Conservation (phyloP, 2,113 vertebrate genomes). For the Dipodomys merriami region DNA sequence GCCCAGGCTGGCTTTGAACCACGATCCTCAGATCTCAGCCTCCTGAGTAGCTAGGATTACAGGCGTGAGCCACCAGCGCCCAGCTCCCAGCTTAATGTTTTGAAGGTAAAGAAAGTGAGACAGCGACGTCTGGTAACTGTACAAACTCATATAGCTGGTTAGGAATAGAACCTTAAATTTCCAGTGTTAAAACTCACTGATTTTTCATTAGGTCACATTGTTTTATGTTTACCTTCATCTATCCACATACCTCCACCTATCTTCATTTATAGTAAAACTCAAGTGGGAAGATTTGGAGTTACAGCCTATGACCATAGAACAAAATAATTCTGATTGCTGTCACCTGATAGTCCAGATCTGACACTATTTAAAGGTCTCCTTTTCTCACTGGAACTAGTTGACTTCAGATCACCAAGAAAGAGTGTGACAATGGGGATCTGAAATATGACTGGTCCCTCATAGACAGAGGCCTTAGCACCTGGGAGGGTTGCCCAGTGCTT, state of each 20-base stretch:
- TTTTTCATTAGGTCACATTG: not conserved
- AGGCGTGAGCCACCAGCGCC: no score
- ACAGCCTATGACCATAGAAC: not conserved
- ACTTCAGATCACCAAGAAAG: not conserved
- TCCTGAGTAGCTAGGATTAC: no score
- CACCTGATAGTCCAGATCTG: not conserved
- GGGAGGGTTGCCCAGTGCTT: not conserved
- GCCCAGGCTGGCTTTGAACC: no score
- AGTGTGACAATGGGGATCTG: not conserved
- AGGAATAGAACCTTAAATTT: not conserved
- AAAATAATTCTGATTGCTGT: not conserved
- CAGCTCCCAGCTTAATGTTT: not conserved
- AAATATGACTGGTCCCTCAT: not conserved
- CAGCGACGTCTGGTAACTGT: not conserved
- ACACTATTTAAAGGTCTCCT: not conserved
- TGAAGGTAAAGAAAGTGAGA: conserved; percentile 35
- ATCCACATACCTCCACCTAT: not conserved
- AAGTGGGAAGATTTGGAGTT: conserved; percentile 26
- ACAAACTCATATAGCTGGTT: not conserved
- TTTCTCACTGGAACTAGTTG: not conserved
- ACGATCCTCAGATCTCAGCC: no score
- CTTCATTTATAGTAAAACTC: not conserved
- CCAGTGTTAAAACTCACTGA: not conserved
- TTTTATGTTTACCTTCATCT: not conserved
- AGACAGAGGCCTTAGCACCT: not conserved